A percentile compares a stretch with the other conserved stretches of the same genome.
Conservation (phyloP, 2,888 invertebrate genomes). For the Tigriopus californicus region DNA sequence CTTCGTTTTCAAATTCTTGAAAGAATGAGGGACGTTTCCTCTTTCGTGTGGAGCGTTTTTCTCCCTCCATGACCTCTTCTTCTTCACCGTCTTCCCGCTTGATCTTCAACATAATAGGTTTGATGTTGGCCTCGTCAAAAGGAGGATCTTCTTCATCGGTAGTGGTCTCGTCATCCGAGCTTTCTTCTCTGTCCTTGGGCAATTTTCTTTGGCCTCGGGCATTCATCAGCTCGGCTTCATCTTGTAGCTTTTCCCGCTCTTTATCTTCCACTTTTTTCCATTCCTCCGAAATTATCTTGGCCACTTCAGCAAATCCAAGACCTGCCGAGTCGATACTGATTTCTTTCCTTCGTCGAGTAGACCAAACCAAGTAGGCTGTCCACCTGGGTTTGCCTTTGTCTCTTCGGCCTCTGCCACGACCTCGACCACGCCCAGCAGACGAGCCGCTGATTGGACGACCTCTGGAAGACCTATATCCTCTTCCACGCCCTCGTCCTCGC, state of each 20-base stretch:
- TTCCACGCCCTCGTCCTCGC: not conserved
- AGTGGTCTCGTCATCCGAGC: not conserved
- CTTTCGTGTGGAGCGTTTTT: not conserved
- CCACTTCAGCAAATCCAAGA: constrained; percentile 2
- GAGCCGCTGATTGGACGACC: not conserved
- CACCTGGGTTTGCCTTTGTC: constrained; percentile 11
- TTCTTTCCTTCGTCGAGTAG: constrained; percentile 7
- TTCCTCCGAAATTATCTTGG: not conserved
- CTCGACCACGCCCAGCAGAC: not conserved
- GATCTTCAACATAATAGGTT: constrained; percentile 15
- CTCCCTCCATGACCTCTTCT: not conserved
- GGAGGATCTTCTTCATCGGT: constrained; percentile 8
- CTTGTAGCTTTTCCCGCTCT: constrained; percentile 4
- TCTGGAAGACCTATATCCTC: not conserved
- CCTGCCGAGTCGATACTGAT: not conserved
- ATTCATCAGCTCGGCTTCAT: constrained; percentile 12
- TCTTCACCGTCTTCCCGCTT: constrained; percentile 11
- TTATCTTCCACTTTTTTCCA: constrained; percentile 11
- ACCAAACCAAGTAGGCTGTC: constrained; percentile 14
- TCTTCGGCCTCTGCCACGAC: not conserved
- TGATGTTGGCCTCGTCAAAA: constrained; percentile 5
- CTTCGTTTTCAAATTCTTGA: constrained; percentile 14
- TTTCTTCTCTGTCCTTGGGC: not conserved
- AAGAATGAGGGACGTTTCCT: constrained; percentile 13
- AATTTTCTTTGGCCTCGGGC: constrained; percentile 1